Evolutionary conservation across 2,888 invertebrate species (phyloP), one percentile per base, ranked within the genome.

Genomic region (Hybos culiciformis): DNA sequence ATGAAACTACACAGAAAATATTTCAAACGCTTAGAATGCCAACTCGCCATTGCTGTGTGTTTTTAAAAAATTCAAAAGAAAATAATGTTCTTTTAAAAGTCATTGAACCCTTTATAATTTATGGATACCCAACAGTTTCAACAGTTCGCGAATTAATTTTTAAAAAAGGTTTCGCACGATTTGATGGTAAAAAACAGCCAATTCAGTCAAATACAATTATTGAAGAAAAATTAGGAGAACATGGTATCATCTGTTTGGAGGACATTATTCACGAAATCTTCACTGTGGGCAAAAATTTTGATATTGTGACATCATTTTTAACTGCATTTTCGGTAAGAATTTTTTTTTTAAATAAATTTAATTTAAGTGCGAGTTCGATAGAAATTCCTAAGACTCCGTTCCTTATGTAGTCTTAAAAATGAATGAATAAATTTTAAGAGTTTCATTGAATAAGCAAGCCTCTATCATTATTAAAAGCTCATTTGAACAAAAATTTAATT

Each of bases 231-330:
- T 48, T 67, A 19, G 67, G 67, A 4, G 54, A 59, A 0, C 54
- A 60, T 44, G 67, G 67, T 11, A 57, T 67, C 1, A 66, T 67
- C 39, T 67, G 67, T 46, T 52, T 67, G 46, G 67, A 67, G 44
- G 67, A 67, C 49, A 60, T 67, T 17, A 63, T 67, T 9, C 67
- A 67, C 44, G 67, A 67, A 49, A 56, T 67, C 11, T 62, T 54
- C 24, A 64, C 65, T 6, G 64, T 63, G 11, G 66, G 66, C 1
- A 54, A 60, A 0, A 60, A 67, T 43, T 67, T 67, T 40, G 55
- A 56, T 17, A 52, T 53, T 2, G 62, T 65, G 2, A 58, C 50
- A 3, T 47, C 56, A 3, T 61, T 63, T 23, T 48, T 67, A 7
- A 58, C 60, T 36, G 46, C 65, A 4, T 67, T 67, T 51, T 48